Conservation (phyloP, 2,113 vertebrate species). For the Channa argus region DNA sequence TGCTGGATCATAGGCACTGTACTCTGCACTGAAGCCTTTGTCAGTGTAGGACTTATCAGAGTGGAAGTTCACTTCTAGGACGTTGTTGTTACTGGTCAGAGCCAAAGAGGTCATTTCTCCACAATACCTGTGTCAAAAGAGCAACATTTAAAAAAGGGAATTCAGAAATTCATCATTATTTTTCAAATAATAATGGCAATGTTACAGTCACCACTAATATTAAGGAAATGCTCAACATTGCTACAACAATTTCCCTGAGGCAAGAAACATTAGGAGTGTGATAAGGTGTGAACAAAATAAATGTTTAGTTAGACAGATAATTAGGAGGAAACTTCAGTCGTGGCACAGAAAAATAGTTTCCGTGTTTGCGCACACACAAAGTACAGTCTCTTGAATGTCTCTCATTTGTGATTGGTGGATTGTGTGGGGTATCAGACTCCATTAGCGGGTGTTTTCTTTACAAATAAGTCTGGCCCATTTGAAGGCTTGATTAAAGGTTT, state of each 20-base stretch:
- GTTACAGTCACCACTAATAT: not conserved
- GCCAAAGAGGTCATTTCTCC: constrained; percentile 74
- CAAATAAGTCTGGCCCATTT: not conserved
- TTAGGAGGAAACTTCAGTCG: too few relatives aligned
- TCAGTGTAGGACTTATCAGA: constrained; percentile 83
- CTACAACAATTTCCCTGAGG: not conserved
- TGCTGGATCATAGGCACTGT: constrained; percentile 75
- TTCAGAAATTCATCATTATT: not conserved
- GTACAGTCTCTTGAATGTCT: too few relatives aligned
- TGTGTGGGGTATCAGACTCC: not conserved
- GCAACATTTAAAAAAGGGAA: not conserved
- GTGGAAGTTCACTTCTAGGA: constrained; percentile 76
- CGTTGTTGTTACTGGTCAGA: constrained; percentile 66
- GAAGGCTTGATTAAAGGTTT: not conserved
- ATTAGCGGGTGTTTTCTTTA: not conserved
- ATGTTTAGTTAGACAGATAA: too few relatives aligned
- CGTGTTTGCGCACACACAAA: not conserved
- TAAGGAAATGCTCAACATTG: not conserved
- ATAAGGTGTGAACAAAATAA: not conserved
- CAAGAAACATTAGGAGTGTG: not conserved
- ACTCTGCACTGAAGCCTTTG: constrained; percentile 82
- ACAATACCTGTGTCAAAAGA: constrained; percentile 77
- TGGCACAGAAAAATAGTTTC: not conserved
- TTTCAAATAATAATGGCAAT: not conserved
- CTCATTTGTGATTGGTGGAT: not conserved